These are phyloP conservation scores for Rhinoraja longicauda DNA, from an alignment of 2,797 vertebrate species.

Conservation along the genomic window DNA sequence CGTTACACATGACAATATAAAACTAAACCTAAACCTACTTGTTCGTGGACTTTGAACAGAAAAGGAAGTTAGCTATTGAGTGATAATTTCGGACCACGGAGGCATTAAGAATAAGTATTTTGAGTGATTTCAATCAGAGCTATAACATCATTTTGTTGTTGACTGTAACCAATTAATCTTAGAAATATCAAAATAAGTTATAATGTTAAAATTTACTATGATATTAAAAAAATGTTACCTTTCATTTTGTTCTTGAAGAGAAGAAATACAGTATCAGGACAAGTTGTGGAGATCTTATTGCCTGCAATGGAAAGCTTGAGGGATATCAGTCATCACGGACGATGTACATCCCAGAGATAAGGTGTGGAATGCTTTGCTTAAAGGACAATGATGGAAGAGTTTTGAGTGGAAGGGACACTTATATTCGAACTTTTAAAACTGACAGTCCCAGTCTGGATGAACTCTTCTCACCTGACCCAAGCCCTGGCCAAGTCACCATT, in stretches of 20 bases:
- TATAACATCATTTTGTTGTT: neutral
- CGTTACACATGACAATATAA: too few relatives aligned
- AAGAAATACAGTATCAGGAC: conserved; percentile 44
- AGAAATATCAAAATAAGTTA: neutral
- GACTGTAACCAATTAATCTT: neutral
- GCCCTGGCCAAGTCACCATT: conserved; percentile 42
- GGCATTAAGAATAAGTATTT: neutral
- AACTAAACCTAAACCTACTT: too few relatives aligned
- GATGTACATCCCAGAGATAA: conserved; percentile 41
- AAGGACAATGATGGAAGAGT: conserved; percentile 42
- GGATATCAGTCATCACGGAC: conserved; percentile 21
- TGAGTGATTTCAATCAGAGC: neutral
- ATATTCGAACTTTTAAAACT: conserved; percentile 41
- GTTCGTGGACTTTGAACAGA: neutral
- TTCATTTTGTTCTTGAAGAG: conserved; percentile 31
- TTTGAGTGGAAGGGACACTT: conserved; percentile 41
- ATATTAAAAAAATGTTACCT: neutral
- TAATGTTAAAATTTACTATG: neutral
- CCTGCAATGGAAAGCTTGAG: conserved; percentile 41
- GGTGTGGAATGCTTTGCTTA: conserved; percentile 41
- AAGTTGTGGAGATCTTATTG: conserved; percentile 41
- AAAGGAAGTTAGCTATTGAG: neutral
- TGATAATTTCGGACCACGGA: neutral
- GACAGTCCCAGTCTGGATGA: conserved; percentile 44
- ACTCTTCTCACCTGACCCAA: conserved; percentile 42